Base-by-base conservation (phyloP, 35 echinoderm and acorn worm genomes). In the Stichopus chloronotus region DNA sequence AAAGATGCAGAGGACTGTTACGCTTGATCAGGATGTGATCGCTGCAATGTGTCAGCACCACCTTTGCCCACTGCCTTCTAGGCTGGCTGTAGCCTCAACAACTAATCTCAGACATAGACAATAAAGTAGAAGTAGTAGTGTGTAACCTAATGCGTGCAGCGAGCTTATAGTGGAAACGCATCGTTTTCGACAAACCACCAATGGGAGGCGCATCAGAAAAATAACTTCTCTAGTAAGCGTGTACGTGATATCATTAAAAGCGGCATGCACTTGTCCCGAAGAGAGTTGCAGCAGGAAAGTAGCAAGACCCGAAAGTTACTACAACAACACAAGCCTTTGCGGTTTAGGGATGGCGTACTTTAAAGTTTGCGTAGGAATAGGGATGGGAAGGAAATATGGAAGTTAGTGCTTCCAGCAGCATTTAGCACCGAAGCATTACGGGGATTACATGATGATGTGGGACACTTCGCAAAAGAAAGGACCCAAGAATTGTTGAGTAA, bases 401-500 rank as follows among this genome's bases (percentile, higher is more conserved):
- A 95, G 79, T 52, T 95, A 6, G 92, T 95, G 5, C 79, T 95
- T 1, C 94, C 94, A 4, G 5, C 14, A 13, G 54, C 8, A 3
- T 90, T n/a, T 57, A 23, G 87, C 10, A 72, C 82, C 9, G 20
- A 91, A 16, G 80, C 94, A 7, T 8, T 92, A 3, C 14, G 30
- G 19, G 24, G 58, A n/a, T 10, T 92, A n/a, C 94, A 95, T 58
- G 87, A 95, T 78, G 82, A 95, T 10, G 52, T 92, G 58, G 94
- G 91, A 19, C 94, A 95, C 53, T 58, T 95, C 11, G 84, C 83
- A 7, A 10, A 19, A 52, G 94, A 95, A 55, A 87, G 91, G 43
- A 90, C 94, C 1, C 25, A 87, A 7, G 56, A 21, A 14, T 55
- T 95, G 25, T 30, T 68, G 3, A 19, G 86, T 52, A 86, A 68